Percentiles rank a stretch among this genome's conserved stretches.
Conservation (phyloP, 2,888 invertebrate species). For the Stegophylla sp. region DNA sequence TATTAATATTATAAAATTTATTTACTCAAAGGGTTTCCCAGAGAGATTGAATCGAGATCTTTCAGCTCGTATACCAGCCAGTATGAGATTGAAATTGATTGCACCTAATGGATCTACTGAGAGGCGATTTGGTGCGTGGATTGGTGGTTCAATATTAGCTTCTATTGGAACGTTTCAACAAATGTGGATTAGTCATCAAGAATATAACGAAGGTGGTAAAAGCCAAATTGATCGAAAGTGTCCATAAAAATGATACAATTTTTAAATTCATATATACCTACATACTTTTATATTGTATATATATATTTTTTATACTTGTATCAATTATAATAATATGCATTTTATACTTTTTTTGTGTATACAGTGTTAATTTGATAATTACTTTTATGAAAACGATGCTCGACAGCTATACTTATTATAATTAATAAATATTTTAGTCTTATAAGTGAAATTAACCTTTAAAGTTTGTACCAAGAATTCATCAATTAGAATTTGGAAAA, state of each 20-base stretch:
- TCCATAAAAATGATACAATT: constrained; percentile 68
- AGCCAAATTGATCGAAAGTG: constrained; percentile 96
- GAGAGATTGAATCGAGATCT: constrained; percentile 90
- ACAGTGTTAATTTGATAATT: too few species aligned
- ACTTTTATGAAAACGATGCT: too few species aligned
- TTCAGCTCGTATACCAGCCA: constrained; percentile 85
- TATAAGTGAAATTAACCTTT: too few species aligned
- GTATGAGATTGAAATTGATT: constrained; percentile 91
- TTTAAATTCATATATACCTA: too few species aligned
- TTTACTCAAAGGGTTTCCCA: constrained; percentile 78
- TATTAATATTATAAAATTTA: constrained; percentile 3
- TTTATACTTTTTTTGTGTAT: too few species aligned
- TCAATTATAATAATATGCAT: too few species aligned
- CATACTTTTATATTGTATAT: too few species aligned
- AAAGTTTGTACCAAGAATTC: too few species aligned
- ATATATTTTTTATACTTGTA: too few species aligned
- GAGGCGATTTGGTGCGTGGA: constrained; percentile 95
- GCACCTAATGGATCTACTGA: constrained; percentile 90
- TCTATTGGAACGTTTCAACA: constrained; percentile 99
- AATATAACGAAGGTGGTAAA: constrained; percentile 98
- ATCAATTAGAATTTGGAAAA: too few species aligned
- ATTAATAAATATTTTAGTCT: too few species aligned
- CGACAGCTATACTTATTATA: too few species aligned
- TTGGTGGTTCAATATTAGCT: constrained; percentile 96
- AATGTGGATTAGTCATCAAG: constrained; percentile 99